phyloP scores from a whole-genome alignment of 2,113 vertebrate genomes.

The Murina feae region DNA sequence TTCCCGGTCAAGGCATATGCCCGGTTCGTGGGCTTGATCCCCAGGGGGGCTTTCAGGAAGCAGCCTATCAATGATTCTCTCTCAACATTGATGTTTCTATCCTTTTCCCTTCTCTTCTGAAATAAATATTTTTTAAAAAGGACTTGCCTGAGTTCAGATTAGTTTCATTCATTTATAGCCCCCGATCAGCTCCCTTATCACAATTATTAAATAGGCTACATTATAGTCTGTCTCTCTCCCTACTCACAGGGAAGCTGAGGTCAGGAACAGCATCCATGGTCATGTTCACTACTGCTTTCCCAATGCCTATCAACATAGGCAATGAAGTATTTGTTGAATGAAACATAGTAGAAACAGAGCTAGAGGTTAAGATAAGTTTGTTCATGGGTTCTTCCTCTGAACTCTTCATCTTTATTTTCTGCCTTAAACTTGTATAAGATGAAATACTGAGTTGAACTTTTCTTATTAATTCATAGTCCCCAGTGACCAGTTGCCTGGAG shows the following conservation, averaged over 20 bases:
- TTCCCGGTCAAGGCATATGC: too few species aligned
- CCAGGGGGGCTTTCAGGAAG: too few species aligned
- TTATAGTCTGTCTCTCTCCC: not conserved
- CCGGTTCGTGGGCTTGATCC: too few species aligned
- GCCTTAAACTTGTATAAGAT: not conserved
- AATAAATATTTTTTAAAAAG: too few species aligned
- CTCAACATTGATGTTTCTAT: too few species aligned
- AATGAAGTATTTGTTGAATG: not conserved
- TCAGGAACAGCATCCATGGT: not conserved
- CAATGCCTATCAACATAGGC: not conserved
- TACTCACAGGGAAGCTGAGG: not conserved
- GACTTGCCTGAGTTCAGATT: not conserved
- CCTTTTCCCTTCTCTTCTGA: too few species aligned
- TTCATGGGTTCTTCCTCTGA: not conserved
- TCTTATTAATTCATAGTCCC: not conserved
- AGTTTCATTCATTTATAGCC: not conserved
- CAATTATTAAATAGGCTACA: not conserved
- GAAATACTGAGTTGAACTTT: not conserved
- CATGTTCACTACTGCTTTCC: not conserved
- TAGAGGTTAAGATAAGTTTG: not conserved
- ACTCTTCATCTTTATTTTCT: not conserved
- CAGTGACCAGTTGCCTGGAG: not conserved
- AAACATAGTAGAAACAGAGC: not conserved
- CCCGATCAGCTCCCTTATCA: not conserved
- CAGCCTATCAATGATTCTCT: too few species aligned